Evolutionary conservation across 2,888 invertebrate genomes (phyloP).

Genomic region (Hirtodrosophila cameraria): DNA sequence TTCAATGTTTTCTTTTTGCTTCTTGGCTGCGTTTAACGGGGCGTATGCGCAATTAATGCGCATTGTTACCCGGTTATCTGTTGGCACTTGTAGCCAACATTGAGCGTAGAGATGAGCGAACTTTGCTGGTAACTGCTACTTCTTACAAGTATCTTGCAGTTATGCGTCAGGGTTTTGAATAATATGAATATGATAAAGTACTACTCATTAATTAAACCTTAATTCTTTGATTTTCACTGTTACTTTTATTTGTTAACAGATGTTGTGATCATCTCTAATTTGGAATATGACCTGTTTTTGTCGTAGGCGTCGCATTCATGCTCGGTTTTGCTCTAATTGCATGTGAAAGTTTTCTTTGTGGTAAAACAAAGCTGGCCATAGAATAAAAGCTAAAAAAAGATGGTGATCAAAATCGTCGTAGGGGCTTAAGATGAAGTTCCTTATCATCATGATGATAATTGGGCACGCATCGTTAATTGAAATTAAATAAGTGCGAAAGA

Average conservation of each 20-base stretch:
- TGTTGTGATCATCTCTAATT: no score
- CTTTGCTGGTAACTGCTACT: no score
- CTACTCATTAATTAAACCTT: no score
- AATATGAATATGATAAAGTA: no score
- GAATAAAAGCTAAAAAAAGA: background rate
- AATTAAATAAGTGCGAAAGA: constrained; percentile 21
- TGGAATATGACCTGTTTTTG: no score
- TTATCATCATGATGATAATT: constrained; percentile 20
- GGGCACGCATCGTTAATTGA: constrained; percentile 56
- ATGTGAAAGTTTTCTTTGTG: constrained; percentile 34
- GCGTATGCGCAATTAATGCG: constrained; percentile 63
- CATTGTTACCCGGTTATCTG: constrained; percentile 13
- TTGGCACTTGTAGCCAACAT: constrained; percentile 2
- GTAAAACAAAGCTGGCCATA: background rate
- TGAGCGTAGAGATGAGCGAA: background rate
- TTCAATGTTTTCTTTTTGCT: constrained; percentile 17
- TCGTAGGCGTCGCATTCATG: no score
- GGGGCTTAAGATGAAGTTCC: no score
- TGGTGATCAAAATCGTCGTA: no score
- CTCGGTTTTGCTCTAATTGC: constrained; percentile 46
- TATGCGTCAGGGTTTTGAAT: no score
- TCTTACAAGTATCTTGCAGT: no score
- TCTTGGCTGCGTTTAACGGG: constrained; percentile 40
- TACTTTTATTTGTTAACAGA: no score
- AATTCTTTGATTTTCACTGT: no score